Evolutionary conservation across 2,797 vertebrate species (phyloP).

Genomic region (Chelonia mydas): DNA sequence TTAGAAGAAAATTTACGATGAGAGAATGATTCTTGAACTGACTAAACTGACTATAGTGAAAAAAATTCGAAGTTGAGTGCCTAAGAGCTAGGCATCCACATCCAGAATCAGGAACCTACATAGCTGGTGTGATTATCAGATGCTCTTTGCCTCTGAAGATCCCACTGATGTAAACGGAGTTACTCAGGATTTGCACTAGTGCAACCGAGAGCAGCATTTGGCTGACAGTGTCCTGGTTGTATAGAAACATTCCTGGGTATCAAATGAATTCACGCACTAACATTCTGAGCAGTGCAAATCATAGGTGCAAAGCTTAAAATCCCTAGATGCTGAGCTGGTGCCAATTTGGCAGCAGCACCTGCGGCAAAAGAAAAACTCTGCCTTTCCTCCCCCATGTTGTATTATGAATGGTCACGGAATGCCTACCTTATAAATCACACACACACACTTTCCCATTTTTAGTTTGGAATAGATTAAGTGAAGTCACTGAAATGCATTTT

Average conservation of each 20-base stretch:
- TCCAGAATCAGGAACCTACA: neutral
- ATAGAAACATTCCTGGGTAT: neutral
- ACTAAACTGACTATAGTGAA: fast-evolving
- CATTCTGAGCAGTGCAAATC: neutral
- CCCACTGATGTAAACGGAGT: neutral
- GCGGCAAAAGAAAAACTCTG: neutral
- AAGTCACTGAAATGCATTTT: neutral
- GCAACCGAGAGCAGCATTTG: neutral
- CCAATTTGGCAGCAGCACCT: constrained; percentile 16
- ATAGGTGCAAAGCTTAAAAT: neutral
- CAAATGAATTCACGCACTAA: neutral
- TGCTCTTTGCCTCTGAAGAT: neutral
- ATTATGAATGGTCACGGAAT: neutral
- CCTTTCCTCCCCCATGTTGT: neutral
- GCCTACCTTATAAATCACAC: neutral
- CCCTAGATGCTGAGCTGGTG: neutral
- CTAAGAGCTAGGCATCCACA: neutral
- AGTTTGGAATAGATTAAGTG: neutral
- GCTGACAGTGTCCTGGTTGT: neutral
- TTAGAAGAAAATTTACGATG: fast-evolving
- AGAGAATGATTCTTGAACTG: neutral
- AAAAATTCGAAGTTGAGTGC: neutral
- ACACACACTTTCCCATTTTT: neutral
- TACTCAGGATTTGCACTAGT: neutral
- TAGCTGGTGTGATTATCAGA: neutral